A percentile compares a stretch with the other conserved stretches of the same genome.
phyloP scores from a whole-genome alignment of 2,888 invertebrate genomes.

The Epiperipatus broadwayi region DNA sequence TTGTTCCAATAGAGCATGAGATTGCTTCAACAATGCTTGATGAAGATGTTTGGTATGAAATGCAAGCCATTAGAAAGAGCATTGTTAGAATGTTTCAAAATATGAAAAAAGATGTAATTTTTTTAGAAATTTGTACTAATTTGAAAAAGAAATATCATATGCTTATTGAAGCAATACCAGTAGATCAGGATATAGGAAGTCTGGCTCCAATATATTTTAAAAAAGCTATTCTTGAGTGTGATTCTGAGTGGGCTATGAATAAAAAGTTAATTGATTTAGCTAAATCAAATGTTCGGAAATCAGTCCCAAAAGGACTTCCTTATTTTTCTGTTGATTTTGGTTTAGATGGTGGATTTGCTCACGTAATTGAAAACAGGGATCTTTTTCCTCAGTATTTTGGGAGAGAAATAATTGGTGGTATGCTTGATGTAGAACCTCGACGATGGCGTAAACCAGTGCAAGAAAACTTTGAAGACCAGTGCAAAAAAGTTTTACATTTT shows the following conservation, averaged over 20 bases:
- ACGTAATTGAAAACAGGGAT: conserved; percentile 83
- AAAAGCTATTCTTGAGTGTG: conserved; percentile 88
- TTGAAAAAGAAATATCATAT: conserved; percentile 60
- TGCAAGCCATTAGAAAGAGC: conserved; percentile 55
- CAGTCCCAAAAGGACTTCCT: conserved; percentile 76
- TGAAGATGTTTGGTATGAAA: conserved; percentile 82
- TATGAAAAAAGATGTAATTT: conserved; percentile 54
- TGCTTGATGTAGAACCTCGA: conserved; percentile 65
- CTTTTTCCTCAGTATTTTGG: conserved; percentile 74
- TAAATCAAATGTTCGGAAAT: conserved; percentile 48
- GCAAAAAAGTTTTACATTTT: conserved; percentile 44
- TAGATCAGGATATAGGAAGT: conserved; percentile 61
- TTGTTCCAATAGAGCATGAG: conserved; percentile 62
- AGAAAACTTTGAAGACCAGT: conserved; percentile 53
- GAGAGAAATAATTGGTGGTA: conserved; percentile 76
- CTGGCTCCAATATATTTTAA: conserved; percentile 80
- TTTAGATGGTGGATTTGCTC: conserved; percentile 68
- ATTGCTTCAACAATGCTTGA: conserved; percentile 61
- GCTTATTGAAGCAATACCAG: conserved; percentile 67
- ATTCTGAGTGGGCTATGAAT: conserved; percentile 83
- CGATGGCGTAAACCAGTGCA: conserved; percentile 63
- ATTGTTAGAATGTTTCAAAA: conserved; percentile 56
- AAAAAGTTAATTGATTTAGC: conserved; percentile 62
- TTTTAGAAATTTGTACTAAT: conserved; percentile 67
- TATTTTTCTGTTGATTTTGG: conserved; percentile 91